phyloP scores from a whole-genome alignment of 1,140 invertebrate species.

The Papilio glaucus region DNA sequence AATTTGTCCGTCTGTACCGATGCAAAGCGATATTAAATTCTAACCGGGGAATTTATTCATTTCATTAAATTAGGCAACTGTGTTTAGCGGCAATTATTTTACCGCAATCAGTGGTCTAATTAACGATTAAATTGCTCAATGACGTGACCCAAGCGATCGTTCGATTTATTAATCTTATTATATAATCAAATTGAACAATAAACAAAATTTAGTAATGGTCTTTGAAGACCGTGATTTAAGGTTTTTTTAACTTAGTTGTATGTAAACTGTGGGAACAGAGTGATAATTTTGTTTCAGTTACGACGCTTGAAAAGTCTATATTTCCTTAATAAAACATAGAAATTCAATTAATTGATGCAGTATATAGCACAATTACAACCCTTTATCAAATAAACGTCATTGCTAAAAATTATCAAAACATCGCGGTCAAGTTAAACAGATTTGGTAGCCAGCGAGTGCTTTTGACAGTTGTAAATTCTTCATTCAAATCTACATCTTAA shows the following conservation, averaged over 20 bases:
- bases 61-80: conserved; percentile 23
- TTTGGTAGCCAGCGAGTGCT: no score
- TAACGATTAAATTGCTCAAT: conserved; percentile 20
- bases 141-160: conserved; percentile 11
- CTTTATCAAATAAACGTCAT: no score
- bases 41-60: neutral
- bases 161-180: conserved; percentile 12
- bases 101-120: conserved; percentile 16
- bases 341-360: no score
- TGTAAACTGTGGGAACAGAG: no score
- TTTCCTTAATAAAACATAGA: no score
- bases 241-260: neutral
- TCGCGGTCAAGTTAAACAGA: no score
- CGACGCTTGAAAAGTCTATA: no score
- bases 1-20: neutral
- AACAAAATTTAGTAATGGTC: neutral
- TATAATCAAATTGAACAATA: neutral
- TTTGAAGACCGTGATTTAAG: neutral
- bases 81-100: conserved; percentile 25
- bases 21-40: conserved; percentile 17
- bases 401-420: no score
- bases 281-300: no score
- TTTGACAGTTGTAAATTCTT: no score
- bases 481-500: no score
- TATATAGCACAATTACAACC: no score